Evolutionary conservation across 2,797 vertebrate genomes (phyloP).

Genomic region (Pyrocephalus nanus): DNA sequence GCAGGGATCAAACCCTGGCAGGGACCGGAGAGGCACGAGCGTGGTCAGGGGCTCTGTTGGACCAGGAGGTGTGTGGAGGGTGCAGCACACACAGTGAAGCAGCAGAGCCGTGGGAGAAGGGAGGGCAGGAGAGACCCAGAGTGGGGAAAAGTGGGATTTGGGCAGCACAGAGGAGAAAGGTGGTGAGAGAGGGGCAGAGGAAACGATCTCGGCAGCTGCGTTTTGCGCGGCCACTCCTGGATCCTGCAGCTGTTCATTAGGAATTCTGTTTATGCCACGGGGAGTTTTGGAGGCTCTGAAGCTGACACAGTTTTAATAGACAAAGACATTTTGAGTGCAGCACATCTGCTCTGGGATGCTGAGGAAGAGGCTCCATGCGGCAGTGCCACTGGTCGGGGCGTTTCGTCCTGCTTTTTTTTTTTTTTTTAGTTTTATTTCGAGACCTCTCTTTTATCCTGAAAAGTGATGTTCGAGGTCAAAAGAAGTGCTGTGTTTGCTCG

Average conservation of each 20-base stretch:
- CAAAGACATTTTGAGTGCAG: slow-evolving; percentile 66
- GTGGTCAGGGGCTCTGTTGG: fast-evolving
- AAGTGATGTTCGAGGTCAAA: slow-evolving; percentile 37
- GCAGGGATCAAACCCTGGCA: neutral
- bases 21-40: neutral
- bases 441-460: slow-evolving; percentile 9
- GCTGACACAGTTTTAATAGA: slow-evolving; percentile 64
- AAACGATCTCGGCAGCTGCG: neutral
- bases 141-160: neutral
- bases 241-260: slow-evolving; percentile 64
- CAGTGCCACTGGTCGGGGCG: neutral
- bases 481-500: slow-evolving; percentile 21
- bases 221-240: neutral
- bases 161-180: neutral
- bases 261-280: slow-evolving; percentile 60
- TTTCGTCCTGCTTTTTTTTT: neutral
- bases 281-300: slow-evolving; percentile 57
- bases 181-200: neutral
- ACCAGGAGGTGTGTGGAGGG: neutral
- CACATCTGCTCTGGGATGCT: slow-evolving; percentile 51
- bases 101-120: neutral
- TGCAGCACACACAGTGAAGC: neutral
- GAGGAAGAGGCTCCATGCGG: neutral
- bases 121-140: neutral
- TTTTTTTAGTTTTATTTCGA: neutral